Conservation (phyloP, 92 coral and sea anemone genomes). For the Plumapathes pennacea region DNA sequence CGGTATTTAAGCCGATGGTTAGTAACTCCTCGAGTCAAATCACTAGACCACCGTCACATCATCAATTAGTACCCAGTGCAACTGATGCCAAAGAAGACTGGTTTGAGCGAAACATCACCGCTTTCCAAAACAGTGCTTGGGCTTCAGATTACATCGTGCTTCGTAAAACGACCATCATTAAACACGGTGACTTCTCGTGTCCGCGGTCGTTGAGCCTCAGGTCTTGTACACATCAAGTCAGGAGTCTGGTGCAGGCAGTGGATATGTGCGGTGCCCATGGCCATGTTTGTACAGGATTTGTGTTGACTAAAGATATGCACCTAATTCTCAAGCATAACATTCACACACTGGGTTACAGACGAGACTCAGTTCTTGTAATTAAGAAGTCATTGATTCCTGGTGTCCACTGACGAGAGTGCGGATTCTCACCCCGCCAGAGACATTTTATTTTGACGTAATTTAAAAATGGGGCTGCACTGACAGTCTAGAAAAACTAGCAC, state of each 20-base stretch:
- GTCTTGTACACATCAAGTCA: slow-evolving; percentile 11
- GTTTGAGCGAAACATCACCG: slow-evolving; percentile 31
- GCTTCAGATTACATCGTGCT: slow-evolving; percentile 13
- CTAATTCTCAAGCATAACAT: slow-evolving; percentile 11
- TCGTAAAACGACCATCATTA: slow-evolving; percentile 13
- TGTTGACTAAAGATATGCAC: slow-evolving; percentile 21
- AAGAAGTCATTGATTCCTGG: too few species aligned
- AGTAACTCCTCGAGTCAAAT: too few species aligned
- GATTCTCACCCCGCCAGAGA: too few species aligned
- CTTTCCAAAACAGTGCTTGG: slow-evolving; percentile 12
- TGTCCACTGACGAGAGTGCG: too few species aligned
- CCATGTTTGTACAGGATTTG: slow-evolving; percentile 22
- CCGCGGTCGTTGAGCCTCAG: slow-evolving; percentile 1
- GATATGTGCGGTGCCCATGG: slow-evolving; percentile 21
- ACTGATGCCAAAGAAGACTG: slow-evolving; percentile 28
- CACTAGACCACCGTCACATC: too few species aligned
- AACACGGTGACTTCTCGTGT: slow-evolving; percentile 23
- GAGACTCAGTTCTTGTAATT: too few species aligned
- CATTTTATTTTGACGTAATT: too few species aligned
- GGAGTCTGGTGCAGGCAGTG: slow-evolving; percentile 6
- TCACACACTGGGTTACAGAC: slow-evolving; percentile 5
- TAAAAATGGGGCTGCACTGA: too few species aligned
- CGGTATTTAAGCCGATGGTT: too few species aligned
- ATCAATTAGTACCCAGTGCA: too few species aligned
- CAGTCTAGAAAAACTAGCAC: too few species aligned